phyloP scores from a whole-genome alignment of 2,113 vertebrate species.

The Oncorhynchus tshawytscha region DNA sequence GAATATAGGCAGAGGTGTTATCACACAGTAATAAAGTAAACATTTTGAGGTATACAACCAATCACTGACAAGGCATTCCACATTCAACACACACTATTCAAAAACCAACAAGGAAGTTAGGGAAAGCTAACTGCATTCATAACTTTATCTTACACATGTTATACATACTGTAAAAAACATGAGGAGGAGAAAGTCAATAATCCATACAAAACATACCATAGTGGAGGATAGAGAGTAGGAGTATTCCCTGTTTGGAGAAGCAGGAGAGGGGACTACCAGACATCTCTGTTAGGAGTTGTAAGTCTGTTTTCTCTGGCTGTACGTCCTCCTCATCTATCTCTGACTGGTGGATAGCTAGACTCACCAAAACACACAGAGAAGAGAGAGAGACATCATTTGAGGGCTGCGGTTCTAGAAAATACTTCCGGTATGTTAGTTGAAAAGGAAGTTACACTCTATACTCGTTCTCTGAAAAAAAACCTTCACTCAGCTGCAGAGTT shows the following conservation, averaged over 20 bases:
- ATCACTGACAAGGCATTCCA: background rate
- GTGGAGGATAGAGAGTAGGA: background rate
- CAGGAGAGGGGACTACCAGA: background rate
- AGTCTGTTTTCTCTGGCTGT: slow-evolving; percentile 43
- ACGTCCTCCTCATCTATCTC: slow-evolving; percentile 5
- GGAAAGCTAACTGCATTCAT: background rate
- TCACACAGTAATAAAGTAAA: background rate
- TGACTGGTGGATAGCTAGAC: background rate
- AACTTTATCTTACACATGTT: background rate
- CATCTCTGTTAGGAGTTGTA: slow-evolving; percentile 26
- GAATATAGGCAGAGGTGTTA: background rate
- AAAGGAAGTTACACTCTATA: too few species aligned
- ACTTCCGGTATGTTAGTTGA: too few species aligned
- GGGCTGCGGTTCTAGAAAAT: background rate
- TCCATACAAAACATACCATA: background rate
- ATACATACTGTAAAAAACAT: background rate
- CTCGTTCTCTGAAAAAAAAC: too few species aligned
- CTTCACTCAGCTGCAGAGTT: too few species aligned
- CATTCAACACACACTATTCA: too few species aligned
- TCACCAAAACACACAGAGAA: background rate
- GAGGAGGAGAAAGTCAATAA: background rate
- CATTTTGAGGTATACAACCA: too few species aligned
- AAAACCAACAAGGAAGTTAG: too few species aligned
- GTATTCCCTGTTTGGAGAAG: accelerated
- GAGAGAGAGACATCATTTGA: background rate